Base-by-base conservation (phyloP, 1,140 invertebrate genomes). In the Neodiprion virginianus region DNA sequence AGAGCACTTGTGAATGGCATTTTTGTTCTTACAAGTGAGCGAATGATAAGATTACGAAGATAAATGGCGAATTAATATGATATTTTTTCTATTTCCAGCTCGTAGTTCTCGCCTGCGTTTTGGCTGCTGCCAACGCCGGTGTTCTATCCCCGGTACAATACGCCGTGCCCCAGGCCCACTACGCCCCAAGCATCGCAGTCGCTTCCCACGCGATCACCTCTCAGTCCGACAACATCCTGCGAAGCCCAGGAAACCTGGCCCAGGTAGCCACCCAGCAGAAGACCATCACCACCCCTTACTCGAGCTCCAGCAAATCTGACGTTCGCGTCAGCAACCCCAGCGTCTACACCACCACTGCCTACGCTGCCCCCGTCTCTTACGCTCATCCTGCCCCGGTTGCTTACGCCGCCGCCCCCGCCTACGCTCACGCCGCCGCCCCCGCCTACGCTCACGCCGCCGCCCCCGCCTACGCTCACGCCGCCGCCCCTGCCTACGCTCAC, bases 281-380 rank as follows among this genome's bases (percentile, higher is more conserved):
- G 79, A 90, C 91, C 67, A 90, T 93, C 71, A 90, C 92, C 77
- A 93, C 92, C 1, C 92, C 93, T 4, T 94, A 91, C 88, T 93
- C 92, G 28, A 93, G 91, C 80, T 91, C 91, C 48, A 90, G 91
- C 80, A 92, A 92, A 79, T 84, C 90, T 47, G 92, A 93, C 77
- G 89, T 92, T 7, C 88, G 92, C 48, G 90, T 93, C 2, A 92
- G 89, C 85, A 93, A 93, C 83, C 91, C 92, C 12, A 66, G 50
- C 21, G 76, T 79, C 66, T 79, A 82, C 72, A 74, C 74, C 23
- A 76, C 78, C 67, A 73, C 72, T 21, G 75, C 76, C 49, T 76
- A 80, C 14, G 71, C 67, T 11, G 67, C 69, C 72, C 28, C 47
- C 67, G 40, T 66, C 70, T 12, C 8, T 40, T 47, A 48, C 40